Conservation (phyloP, 2,888 invertebrate genomes). For the Melieria crassipennis region DNA sequence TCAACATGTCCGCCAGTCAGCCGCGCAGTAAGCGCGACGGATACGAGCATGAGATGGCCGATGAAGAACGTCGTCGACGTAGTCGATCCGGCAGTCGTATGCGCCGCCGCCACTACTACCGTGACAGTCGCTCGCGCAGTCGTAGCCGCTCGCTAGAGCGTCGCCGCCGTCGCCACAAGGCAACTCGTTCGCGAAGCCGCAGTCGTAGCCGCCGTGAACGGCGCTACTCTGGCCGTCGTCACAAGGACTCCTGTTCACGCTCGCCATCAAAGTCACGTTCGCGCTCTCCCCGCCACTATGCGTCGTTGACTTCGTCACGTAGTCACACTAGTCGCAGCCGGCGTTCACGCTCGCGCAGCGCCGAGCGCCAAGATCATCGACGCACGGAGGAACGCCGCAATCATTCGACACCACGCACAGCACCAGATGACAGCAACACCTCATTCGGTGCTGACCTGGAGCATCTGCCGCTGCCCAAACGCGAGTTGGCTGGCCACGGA, state of each 20-base stretch:
- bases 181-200: slow-evolving; percentile 39
- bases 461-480: slow-evolving; percentile 41
- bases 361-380: slow-evolving; percentile 10
- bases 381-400: neutral
- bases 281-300: slow-evolving; percentile 25
- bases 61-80: slow-evolving; percentile 44
- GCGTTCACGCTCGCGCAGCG: slow-evolving; percentile 2
- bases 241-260: slow-evolving; percentile 39
- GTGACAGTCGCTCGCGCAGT: slow-evolving; percentile 31
- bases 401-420: slow-evolving; percentile 30
- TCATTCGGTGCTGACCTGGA: slow-evolving; percentile 32
- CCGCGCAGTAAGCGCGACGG: slow-evolving; percentile 44
- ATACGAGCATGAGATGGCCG: slow-evolving; percentile 41
- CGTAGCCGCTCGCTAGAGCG: slow-evolving; percentile 31
- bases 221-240: slow-evolving; percentile 34
- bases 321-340: slow-evolving; percentile 20
- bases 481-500: slow-evolving; percentile 30
- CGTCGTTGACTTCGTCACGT: slow-evolving; percentile 18
- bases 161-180: slow-evolving; percentile 35
- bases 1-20: slow-evolving; percentile 41
- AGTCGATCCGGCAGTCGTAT: slow-evolving; percentile 49
- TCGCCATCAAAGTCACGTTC: slow-evolving; percentile 35
- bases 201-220: slow-evolving; percentile 36
- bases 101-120: slow-evolving; percentile 38
- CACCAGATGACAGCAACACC: slow-evolving; percentile 13